A percentile compares a stretch with the other conserved stretches of the same genome.
Evolutionary conservation across 2,888 invertebrate species (phyloP).

Genomic region (Micoletzkya japonica): DNA sequence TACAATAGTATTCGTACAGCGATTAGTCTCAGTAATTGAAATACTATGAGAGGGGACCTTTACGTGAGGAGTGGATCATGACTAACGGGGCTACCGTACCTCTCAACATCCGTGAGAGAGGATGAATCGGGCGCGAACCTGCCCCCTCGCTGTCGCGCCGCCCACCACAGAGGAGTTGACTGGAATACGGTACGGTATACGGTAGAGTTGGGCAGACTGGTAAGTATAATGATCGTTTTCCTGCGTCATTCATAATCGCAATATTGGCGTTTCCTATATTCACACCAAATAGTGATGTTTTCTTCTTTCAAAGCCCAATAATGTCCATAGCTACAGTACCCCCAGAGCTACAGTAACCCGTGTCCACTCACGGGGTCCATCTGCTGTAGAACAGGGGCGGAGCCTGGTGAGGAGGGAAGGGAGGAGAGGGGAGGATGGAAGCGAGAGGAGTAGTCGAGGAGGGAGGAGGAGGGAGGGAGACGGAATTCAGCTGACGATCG

Average conservation of each 20-base stretch:
- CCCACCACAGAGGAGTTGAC: constrained; percentile 5
- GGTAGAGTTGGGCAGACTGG: not conserved
- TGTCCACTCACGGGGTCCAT: constrained; percentile 4
- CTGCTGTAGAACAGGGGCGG: constrained; percentile 10
- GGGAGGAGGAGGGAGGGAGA: not conserved
- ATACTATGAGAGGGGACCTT: not conserved
- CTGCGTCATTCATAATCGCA: too few species aligned
- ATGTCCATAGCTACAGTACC: not conserved
- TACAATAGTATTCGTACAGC: too few species aligned
- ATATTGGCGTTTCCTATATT: not conserved
- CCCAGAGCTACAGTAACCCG: not conserved
- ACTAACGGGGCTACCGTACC: not conserved
- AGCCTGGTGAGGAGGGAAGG: constrained; percentile 8
- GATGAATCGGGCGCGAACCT: constrained; percentile 2
- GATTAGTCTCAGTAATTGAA: too few species aligned
- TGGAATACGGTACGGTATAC: not conserved
- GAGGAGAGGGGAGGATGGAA: not conserved
- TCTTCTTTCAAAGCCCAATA: not conserved
- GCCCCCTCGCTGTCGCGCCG: constrained; percentile 9
- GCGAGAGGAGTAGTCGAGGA: not conserved
- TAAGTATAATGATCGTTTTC: not conserved
- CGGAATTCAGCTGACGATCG: constrained; percentile 22
- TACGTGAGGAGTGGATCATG: not conserved
- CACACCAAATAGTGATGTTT: not conserved
- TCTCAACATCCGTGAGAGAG: constrained; percentile 5